These are phyloP conservation scores for Arizona elegans DNA, from an alignment of 2,113 vertebrate species.

Conservation along the genomic window DNA sequence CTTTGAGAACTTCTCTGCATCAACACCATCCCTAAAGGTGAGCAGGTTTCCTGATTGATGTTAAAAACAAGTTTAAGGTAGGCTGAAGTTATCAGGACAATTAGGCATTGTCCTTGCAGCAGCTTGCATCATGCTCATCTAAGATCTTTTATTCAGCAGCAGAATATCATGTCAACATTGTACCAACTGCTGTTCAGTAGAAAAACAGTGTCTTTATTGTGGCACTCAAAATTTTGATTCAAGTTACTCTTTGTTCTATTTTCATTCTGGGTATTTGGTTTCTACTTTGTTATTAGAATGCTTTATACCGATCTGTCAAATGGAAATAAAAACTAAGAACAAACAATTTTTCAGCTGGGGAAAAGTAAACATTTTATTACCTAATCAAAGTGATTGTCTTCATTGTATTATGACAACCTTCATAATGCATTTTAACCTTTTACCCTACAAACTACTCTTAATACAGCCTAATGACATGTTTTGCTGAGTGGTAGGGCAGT, in stretches of 20 bases:
- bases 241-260: not conserved
- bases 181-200: not conserved
- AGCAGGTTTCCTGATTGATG: not conserved
- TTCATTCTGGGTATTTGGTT: not conserved
- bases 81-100: not conserved
- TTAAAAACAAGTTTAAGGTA: not conserved
- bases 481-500: not conserved
- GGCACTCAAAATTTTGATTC: not conserved
- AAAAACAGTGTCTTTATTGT: not conserved
- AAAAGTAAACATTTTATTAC: constrained; percentile 22
- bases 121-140: not conserved
- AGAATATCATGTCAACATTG: not conserved
- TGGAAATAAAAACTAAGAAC: not conserved
- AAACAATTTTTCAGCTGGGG: constrained; percentile 5
- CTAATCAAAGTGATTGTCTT: not conserved
- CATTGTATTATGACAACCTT: not conserved
- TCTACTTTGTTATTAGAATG: not conserved
- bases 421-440: not conserved
- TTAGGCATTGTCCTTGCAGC: not conserved
- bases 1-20: not conserved
- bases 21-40: not conserved
- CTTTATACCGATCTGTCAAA: constrained; percentile 22
- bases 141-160: not conserved
- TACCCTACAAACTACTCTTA: not conserved
- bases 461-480: not conserved